Evolutionary conservation across 1,140 invertebrate species (phyloP), one percentile per base, ranked within the genome.

Genomic region (Drosophila mojavensis): DNA sequence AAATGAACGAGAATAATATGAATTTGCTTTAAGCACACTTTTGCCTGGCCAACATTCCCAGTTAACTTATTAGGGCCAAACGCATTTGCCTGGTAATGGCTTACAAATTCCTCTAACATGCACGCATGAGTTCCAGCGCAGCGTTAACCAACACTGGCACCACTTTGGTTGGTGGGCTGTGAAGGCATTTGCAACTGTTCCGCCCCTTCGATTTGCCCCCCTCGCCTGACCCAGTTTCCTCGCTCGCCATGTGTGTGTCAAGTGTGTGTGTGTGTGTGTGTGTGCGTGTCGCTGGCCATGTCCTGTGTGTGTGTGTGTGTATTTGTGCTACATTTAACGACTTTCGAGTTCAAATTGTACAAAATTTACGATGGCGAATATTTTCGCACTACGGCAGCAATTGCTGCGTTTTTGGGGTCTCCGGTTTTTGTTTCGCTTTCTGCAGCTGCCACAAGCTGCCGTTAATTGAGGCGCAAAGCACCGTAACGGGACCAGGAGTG

Each of bases 341-440:
- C 83, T 89, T 88, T 83, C 83, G 83, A 88, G 83, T 80, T 88
- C 83, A 88, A 88, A 88, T 89, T 88, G 84, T 88, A 75, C 83
- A 80, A 83, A 88, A 88, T 88, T 88, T 88, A 89, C 83, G 84
- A 89, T 70, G 55, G 47, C 48, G 43, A 61, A 59, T 68, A 78
- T 83, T 86, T 88, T 88, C 72, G 70, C 84, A 88, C 84, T 77
- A 70, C 59, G 43, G 59, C 63, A 79, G 74, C 70, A 79, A 74
- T 70, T 65, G 77, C 77, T 62, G 62, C 58, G 36, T 55, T 56
- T 51, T 81, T 64, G 56, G 61, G 65, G 51, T 53, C 26, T 17
- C 28, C 43, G 41, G 53, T 77, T 10, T 33, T 59, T 53, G 47
- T 36, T 28, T 17, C 65, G 47, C 36, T 58, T 59, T 30, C 56